These are phyloP conservation scores for Rhopilema esculentum DNA, from an alignment of 30 jellyfish, hydroid and myxozoan genomes.

Conservation along the genomic window DNA sequence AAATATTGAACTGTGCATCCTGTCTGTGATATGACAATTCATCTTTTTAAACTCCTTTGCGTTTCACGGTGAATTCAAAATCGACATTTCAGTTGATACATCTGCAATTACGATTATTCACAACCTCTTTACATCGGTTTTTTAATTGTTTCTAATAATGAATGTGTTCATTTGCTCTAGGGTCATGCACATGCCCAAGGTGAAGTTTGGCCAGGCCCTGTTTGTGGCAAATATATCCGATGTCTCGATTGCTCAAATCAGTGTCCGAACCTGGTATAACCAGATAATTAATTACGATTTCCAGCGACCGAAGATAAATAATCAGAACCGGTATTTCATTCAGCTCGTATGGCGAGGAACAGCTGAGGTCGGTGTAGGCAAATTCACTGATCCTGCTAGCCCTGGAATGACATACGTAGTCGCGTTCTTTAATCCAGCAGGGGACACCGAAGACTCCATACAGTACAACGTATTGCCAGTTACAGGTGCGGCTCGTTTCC, in stretches of 20 bases:
- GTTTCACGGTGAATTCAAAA: too few relatives aligned
- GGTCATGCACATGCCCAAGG: constrained; percentile 76
- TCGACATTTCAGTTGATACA: too few relatives aligned
- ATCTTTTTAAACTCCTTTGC: too few relatives aligned
- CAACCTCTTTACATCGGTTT: too few relatives aligned
- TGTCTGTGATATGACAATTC: too few relatives aligned
- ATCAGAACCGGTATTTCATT: constrained; percentile 85
- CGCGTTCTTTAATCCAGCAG: constrained; percentile 95
- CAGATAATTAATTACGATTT: constrained; percentile 87
- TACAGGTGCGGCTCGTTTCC: constrained; percentile 59
- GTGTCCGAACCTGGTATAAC: constrained; percentile 97
- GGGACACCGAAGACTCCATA: constrained; percentile 81
- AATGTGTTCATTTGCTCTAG: constrained; percentile 31
- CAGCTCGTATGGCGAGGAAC: constrained; percentile 98
- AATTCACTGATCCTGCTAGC: constrained; percentile 66
- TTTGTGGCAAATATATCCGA: constrained; percentile 78
- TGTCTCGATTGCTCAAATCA: constrained; percentile 76
- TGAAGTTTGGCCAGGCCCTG: constrained; percentile 86
- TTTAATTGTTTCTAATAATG: neutral
- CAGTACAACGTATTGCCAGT: constrained; percentile 90
- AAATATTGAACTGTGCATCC: too few relatives aligned
- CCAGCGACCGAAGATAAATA: constrained; percentile 85
- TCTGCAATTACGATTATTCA: too few relatives aligned
- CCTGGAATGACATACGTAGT: constrained; percentile 87
- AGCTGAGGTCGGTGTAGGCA: constrained; percentile 96